These are phyloP conservation scores for Atrichornis clamosus DNA, from an alignment of 2,113 vertebrate genomes.

Conservation along the genomic window DNA sequence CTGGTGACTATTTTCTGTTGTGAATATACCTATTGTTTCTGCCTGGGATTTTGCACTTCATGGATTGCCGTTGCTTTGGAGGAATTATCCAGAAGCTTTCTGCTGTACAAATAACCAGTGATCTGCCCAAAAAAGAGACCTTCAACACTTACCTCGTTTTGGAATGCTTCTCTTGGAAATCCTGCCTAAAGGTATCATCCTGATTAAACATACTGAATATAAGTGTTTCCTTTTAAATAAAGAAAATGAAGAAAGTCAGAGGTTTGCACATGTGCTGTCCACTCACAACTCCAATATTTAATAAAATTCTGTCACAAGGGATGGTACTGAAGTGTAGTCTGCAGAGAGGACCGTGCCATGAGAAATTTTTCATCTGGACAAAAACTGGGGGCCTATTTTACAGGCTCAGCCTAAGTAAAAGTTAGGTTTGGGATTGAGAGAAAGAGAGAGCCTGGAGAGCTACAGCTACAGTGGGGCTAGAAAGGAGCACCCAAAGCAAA, in stretches of 20 bases:
- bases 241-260: not conserved
- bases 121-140: not conserved
- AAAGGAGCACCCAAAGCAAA: not conserved
- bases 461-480: not conserved
- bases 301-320: not conserved
- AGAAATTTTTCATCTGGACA: not conserved
- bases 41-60: not conserved
- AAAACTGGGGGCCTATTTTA: not conserved
- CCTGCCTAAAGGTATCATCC: not conserved
- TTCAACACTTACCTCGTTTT: not conserved
- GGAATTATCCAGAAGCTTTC: not conserved
- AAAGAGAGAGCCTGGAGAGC: not conserved
- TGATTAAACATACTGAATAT: not conserved
- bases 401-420: not conserved
- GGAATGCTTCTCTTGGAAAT: not conserved
- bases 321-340: not conserved
- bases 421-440: not conserved
- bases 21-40: not conserved
- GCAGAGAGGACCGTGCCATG: not conserved
- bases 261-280: accelerated
- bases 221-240: not conserved
- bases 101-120: not conserved
- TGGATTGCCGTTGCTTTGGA: not conserved
- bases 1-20: not conserved
- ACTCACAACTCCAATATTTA: not conserved